These are phyloP conservation scores for Ochlodes sylvanus DNA, from an alignment of 2,888 invertebrate genomes.

Conservation along the genomic window DNA sequence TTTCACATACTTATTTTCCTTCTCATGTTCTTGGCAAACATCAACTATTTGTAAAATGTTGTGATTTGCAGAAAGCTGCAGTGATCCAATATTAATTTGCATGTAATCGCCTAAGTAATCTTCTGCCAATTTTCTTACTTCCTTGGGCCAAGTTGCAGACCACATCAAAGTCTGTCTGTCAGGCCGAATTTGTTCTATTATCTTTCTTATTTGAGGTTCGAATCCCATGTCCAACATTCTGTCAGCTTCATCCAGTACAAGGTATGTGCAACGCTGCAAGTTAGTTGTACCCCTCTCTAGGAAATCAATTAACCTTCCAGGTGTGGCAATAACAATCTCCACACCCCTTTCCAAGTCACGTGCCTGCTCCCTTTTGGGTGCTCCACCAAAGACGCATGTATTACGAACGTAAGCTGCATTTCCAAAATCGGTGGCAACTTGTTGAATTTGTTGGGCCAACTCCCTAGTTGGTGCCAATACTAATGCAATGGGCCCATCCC, in stretches of 20 bases:
- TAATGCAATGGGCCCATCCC: conserved; percentile 94
- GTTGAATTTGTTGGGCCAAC: conserved; percentile 92
- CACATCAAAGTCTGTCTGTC: conserved; percentile 99
- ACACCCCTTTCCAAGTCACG: conserved; percentile 91
- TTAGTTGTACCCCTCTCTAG: conserved; percentile 91
- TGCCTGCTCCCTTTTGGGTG: conserved; percentile 91
- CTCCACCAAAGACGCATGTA: conserved; percentile 96
- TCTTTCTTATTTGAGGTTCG: conserved; percentile 97
- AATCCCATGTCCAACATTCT: conserved; percentile 99
- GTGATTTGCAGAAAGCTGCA: conserved; percentile 95
- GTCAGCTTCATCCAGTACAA: conserved; percentile 96
- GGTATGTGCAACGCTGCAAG: conserved; percentile 91
- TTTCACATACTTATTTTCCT: conserved; percentile 86
- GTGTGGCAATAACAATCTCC: conserved; percentile 95
- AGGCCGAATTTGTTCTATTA: conserved; percentile 96
- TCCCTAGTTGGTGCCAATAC: conserved; percentile 93
- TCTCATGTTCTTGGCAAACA: conserved; percentile 94
- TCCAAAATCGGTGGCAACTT: conserved; percentile 93
- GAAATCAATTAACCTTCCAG: conserved; percentile 94
- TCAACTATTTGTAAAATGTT: conserved; percentile 95
- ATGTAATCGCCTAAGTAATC: conserved; percentile 96
- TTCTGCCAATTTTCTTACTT: conserved; percentile 95
- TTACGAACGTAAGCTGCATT: conserved; percentile 90
- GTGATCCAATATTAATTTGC: conserved; percentile 96
- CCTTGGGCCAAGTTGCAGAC: conserved; percentile 99